Evolutionary conservation across 23 tunicate species (phyloP).

Genomic region (Ciona savignyi): DNA sequence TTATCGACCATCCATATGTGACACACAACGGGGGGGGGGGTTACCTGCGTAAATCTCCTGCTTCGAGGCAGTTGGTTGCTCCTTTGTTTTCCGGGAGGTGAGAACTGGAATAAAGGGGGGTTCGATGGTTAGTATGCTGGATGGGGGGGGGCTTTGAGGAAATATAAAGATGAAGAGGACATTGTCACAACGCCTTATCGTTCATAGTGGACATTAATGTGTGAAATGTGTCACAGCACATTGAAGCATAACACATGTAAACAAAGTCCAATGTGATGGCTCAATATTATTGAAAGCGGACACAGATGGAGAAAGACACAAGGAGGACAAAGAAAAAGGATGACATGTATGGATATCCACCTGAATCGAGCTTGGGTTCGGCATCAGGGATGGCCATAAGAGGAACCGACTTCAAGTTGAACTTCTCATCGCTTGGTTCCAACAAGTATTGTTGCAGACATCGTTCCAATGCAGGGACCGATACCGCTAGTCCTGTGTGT

Average conservation of each 20-base stretch:
- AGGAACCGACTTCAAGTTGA: constrained; percentile 93
- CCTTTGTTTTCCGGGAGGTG: constrained; percentile 15
- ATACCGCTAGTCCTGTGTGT: constrained; percentile 75
- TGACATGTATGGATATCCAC: constrained; percentile 8
- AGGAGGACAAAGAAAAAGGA: too few species aligned
- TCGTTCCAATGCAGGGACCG: constrained; percentile 83
- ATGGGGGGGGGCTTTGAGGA: too few species aligned
- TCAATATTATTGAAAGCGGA: too few species aligned
- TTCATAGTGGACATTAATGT: too few species aligned
- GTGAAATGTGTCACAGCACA: too few species aligned
- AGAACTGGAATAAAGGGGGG: too few species aligned
- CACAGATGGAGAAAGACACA: not conserved
- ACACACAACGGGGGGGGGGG: not conserved
- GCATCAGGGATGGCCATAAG: constrained; percentile 30
- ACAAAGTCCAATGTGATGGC: too few species aligned
- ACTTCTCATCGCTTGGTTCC: constrained; percentile 64
- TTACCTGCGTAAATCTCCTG: constrained; percentile 87
- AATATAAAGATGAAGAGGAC: too few species aligned
- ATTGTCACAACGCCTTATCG: too few species aligned
- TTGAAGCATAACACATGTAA: too few species aligned
- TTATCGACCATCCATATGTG: not conserved
- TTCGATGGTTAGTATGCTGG: too few species aligned
- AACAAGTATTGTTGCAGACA: constrained; percentile 65
- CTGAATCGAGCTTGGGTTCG: constrained; percentile 37
- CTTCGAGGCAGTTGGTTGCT: constrained; percentile 53